Conservation (phyloP, 2,113 vertebrate genomes). For the Psittacus erithacus region DNA sequence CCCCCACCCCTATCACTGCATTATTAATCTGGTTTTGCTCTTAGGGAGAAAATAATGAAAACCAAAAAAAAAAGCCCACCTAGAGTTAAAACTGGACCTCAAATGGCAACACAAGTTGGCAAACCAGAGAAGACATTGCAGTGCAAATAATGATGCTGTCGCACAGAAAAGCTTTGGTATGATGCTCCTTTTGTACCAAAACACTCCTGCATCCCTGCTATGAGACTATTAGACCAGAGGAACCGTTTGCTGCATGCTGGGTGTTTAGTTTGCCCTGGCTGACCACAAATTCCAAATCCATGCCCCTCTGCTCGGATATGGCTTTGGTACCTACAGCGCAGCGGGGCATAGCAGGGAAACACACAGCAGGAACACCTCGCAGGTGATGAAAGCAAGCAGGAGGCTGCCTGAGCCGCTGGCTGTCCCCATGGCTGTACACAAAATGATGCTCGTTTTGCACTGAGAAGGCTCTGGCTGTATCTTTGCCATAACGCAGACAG, state of each 20-base stretch:
- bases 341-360: neutral
- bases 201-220: neutral
- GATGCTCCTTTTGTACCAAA: neutral
- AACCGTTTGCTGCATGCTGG: neutral
- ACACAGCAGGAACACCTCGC: neutral
- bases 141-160: neutral
- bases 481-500: neutral
- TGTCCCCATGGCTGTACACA: neutral
- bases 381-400: neutral
- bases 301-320: neutral
- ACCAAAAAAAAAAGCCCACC: neutral
- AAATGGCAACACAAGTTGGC: neutral
- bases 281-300: neutral
- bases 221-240: neutral
- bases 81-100: neutral
- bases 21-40: neutral
- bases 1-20: neutral
- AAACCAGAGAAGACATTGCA: neutral
- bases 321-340: neutral
- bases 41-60: neutral
- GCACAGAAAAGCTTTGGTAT: neutral
- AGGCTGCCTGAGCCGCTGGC: accelerated
- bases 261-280: neutral
- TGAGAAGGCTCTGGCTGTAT: neutral
- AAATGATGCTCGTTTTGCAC: neutral